Evolutionary conservation across 2,113 vertebrate genomes (phyloP).

Genomic region (Ceyx margarethae): DNA sequence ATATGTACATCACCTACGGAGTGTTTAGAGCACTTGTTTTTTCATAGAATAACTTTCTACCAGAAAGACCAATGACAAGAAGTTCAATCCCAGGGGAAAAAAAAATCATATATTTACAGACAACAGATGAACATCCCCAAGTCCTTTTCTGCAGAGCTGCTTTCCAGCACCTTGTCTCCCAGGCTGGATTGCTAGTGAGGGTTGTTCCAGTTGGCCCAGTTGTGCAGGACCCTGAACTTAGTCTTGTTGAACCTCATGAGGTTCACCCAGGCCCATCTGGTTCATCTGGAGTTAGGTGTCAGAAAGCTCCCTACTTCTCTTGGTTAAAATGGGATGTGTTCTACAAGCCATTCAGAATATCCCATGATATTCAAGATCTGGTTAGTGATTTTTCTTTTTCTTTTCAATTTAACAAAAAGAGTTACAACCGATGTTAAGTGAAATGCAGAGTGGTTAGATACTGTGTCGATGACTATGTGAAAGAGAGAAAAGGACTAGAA

Average conservation of each 20-base stretch:
- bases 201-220: too few species aligned
- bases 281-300: neutral
- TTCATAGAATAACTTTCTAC: neutral
- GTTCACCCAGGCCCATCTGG: too few species aligned
- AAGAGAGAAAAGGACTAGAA: neutral
- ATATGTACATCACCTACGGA: neutral
- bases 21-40: neutral
- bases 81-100: neutral
- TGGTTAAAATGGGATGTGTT: neutral
- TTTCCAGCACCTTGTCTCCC: too few species aligned
- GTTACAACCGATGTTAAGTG: neutral
- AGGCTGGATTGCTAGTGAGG: too few species aligned
- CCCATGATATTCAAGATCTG: neutral
- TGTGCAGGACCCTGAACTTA: too few species aligned
- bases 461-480: neutral
- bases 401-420: neutral
- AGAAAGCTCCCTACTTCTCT: neutral
- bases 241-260: too few species aligned
- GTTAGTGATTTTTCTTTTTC: neutral
- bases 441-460: neutral
- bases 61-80: neutral
- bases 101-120: neutral
- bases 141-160: too few species aligned
- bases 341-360: neutral
- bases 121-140: neutral